Percentiles rank a stretch among this genome's conserved stretches.
These are phyloP conservation scores for Xanthia togata DNA, from an alignment of 2,888 invertebrate genomes.

Conservation along the genomic window DNA sequence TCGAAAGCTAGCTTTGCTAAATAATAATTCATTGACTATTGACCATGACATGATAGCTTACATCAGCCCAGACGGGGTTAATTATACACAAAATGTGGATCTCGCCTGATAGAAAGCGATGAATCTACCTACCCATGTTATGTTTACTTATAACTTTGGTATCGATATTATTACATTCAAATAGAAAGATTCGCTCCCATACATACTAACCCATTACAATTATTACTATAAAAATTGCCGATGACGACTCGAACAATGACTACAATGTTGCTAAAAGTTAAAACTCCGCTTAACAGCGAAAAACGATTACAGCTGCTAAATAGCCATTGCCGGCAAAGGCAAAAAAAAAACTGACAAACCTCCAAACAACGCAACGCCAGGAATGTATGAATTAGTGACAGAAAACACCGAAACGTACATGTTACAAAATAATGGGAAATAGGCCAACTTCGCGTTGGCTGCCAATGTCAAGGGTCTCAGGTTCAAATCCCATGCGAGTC, in stretches of 20 bases:
- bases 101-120: neutral
- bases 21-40: neutral
- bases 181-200: neutral
- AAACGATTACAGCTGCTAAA: slow-evolving; percentile 9
- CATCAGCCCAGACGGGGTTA: neutral
- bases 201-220: neutral
- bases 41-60: neutral
- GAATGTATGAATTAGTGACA: slow-evolving; percentile 70
- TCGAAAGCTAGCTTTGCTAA: neutral
- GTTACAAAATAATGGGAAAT: slow-evolving; percentile 37
- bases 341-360: slow-evolving; percentile 65
- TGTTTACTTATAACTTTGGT: neutral
- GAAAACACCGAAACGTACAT: slow-evolving; percentile 49
- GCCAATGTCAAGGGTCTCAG: slow-evolving; percentile 59
- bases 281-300: neutral
- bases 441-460: slow-evolving; percentile 27
- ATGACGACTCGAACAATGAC: neutral
- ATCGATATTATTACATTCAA: neutral
- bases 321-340: slow-evolving; percentile 47
- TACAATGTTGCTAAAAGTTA: slow-evolving; percentile 1
- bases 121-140: neutral
- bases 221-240: neutral
- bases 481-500: slow-evolving; percentile 37
- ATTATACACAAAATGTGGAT: neutral
- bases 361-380: slow-evolving; percentile 63